Evolutionary conservation across 2,888 invertebrate genomes (phyloP), one percentile per base, ranked within the genome.

Genomic region (Zhuqinia jingwanae): DNA sequence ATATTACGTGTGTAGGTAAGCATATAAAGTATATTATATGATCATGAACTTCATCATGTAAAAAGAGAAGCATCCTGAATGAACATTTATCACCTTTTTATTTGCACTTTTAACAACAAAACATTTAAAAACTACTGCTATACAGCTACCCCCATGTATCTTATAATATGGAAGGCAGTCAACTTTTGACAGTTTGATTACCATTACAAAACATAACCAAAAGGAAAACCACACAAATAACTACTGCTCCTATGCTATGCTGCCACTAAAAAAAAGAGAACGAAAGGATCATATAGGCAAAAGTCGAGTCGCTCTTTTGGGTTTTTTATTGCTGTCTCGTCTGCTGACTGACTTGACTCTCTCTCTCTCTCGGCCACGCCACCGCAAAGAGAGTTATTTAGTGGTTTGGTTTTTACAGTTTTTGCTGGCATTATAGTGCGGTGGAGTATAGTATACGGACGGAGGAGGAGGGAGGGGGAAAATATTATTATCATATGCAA

Each of bases 371-470:
- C 8, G 68, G 42, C 50, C 15, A 50, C 30, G 15, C 27, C 73
- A 50, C 56, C 56, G 58, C 56, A 80, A 45, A 53, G 73, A 8
- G 81, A 58, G 73, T 73, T 70, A 58, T 81, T 81, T 81, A 81
- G 45, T 56, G 73, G 56, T 56, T 81, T 73, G 27, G 17, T 25
- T 27, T 73, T 25, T 3, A 58, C 20, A 10, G 2, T 58, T 58
- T 58, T 58, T 27, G 30, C 73, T 50, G 25, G 8, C 8, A 8
- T 36, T 36, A n/a, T 36, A 36, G 3, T 3, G 36, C 8, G 36
- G 27, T 25, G 27, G 50, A 17, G 17, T 22, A n/a, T 73, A n/a
- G 5, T 73, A 73, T 47, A 20, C 25, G n/a, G 5, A 65, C 1
- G 11, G n/a, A 36, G n/a, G 2, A 20, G 25, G n/a, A 65, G 25